A percentile compares a stretch with the other conserved stretches of the same genome.
Evolutionary conservation across 2,113 vertebrate genomes (phyloP).

Genomic region (Myotis brandtii): DNA sequence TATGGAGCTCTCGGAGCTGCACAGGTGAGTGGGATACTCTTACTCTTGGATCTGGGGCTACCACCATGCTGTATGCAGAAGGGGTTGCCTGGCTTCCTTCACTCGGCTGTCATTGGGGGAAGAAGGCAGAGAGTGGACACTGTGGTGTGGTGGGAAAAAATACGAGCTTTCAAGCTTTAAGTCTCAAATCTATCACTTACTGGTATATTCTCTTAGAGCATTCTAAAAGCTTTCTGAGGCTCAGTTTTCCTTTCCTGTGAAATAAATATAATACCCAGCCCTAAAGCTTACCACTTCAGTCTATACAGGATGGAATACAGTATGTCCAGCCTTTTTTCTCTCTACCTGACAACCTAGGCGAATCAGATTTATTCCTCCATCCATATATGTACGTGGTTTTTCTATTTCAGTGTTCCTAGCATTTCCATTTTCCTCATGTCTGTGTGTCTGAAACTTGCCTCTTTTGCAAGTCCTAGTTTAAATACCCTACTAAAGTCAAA

Average conservation of each 20-base stretch:
- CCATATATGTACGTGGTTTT: neutral
- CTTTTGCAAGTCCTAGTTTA: conserved; percentile 33
- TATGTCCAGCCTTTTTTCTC: neutral
- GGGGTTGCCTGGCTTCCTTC: neutral
- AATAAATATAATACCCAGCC: neutral
- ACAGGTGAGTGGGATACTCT: neutral
- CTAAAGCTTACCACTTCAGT: neutral
- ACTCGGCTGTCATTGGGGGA: neutral
- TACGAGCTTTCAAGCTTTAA: neutral
- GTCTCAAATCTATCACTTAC: neutral
- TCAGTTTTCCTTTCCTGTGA: conserved; percentile 15
- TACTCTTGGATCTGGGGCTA: neutral
- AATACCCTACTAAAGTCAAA: neutral
- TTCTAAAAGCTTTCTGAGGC: neutral
- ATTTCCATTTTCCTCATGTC: neutral
- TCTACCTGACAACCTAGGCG: neutral
- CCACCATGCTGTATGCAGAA: neutral
- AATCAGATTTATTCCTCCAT: neutral
- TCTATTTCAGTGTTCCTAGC: neutral
- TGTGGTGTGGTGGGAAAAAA: neutral
- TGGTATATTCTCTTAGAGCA: neutral
- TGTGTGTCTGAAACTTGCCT: neutral
- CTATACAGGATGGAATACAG: neutral
- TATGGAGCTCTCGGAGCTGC: neutral
- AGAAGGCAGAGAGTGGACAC: neutral